These are phyloP conservation scores for Ariopsis seemanni DNA, from an alignment of 2,113 vertebrate genomes.

Conservation along the genomic window DNA sequence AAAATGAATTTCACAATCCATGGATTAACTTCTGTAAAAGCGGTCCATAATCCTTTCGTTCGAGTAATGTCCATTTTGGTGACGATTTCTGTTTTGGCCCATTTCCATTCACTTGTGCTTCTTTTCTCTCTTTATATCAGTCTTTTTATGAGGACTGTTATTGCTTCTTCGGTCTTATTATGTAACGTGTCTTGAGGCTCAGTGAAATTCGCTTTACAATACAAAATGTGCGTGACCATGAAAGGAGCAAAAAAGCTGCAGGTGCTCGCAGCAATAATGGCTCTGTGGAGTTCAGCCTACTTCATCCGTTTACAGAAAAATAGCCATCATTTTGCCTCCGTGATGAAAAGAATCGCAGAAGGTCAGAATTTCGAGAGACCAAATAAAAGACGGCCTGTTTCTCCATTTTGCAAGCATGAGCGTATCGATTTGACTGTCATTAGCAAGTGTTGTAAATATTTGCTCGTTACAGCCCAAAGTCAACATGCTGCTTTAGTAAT, in stretches of 20 bases:
- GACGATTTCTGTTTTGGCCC: neutral
- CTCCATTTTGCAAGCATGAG: neutral
- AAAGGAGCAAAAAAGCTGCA: neutral
- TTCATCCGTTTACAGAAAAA: neutral
- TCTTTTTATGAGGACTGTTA: neutral
- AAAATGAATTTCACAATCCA: neutral
- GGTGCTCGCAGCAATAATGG: slow-evolving; percentile 12
- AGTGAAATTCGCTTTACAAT: slow-evolving; percentile 5
- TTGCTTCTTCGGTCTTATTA: slow-evolving; percentile 12
- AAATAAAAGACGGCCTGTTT: neutral
- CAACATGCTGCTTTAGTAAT: slow-evolving; percentile 6
- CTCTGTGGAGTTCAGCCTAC: neutral
- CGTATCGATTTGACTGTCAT: slow-evolving; percentile 23
- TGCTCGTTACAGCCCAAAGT: neutral
- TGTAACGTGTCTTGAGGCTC: slow-evolving; percentile 16
- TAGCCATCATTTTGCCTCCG: neutral
- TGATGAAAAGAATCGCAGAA: neutral
- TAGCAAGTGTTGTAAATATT: slow-evolving; percentile 23
- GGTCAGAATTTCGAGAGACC: neutral
- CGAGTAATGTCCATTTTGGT: neutral
- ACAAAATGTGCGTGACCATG: neutral
- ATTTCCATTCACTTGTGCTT: slow-evolving; percentile 5
- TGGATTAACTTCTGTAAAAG: neutral
- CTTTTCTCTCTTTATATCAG: slow-evolving; percentile 9
- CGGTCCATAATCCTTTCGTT: neutral